Evolutionary conservation across 2,113 vertebrate genomes (phyloP), one percentile per base, ranked within the genome.

Genomic region (Origma solitaria): DNA sequence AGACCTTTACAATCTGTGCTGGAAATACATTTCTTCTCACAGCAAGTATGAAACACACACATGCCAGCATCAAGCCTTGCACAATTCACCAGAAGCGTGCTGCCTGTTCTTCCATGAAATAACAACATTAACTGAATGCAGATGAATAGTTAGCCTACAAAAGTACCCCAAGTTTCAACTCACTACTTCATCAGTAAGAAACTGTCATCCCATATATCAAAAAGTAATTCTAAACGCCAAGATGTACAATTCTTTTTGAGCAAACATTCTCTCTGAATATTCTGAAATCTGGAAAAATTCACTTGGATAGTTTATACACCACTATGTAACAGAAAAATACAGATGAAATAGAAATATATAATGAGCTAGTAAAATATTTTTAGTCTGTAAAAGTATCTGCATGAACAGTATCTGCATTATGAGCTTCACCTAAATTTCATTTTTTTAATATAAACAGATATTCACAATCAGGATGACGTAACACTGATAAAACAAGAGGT

Each of bases 21-120:
- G 42, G 30, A 75, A 53, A 21, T 23, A 1, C 2, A 50, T 91
- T 82, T 92, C 33, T 12, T 75, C 57, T 56, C 38, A n/a, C 25
- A 18, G 6, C 4, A 30, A 51, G 45, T 17, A 35, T 1, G 38
- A 86, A 22, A 25, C 0, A 0, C 18, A 7, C 1, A 2, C 4
- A 2, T 6, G 15, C 28, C 79, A 75, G 20, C 25, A 61, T 5
- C 60, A 49, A 66, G 47, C 65, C 42, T 45, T 61, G 7, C 25
- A 44, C 22, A 6, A 15, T 45, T 65, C 51, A 12, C 27, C 54
- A 49, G 58, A 50, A 64, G 15, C 1, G 1, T 50, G 22, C 38
- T 75, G 30, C 27, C 25, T 57, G 13, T 30, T 90, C 23, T 20
- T 58, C 70, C 71, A n/a, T 31, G 50, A 66, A 84, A n/a, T 15